Conservation (phyloP, 2,113 vertebrate species). For the Hassar affinis region DNA sequence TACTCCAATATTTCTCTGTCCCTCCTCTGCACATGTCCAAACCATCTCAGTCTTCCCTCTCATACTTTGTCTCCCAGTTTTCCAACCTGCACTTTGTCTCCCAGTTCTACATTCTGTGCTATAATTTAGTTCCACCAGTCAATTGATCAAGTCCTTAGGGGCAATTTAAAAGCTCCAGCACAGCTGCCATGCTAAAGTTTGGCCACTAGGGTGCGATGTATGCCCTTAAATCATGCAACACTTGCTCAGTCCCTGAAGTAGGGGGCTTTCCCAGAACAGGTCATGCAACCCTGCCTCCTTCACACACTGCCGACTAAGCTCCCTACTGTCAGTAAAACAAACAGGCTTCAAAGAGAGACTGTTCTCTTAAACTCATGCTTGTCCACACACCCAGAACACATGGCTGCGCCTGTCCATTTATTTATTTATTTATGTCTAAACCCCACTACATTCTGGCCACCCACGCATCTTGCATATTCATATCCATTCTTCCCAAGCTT, state of each 20-base stretch:
- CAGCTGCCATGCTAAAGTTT: neutral
- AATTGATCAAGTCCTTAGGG: slow-evolving; percentile 7
- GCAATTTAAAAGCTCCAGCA: neutral
- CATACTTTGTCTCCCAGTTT: too few species aligned
- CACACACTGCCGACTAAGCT: neutral
- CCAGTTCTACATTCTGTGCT: neutral
- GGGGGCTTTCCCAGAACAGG: slow-evolving; percentile 47
- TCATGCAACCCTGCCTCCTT: slow-evolving; percentile 12
- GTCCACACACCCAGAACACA: slow-evolving; percentile 10
- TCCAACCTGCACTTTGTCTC: too few species aligned
- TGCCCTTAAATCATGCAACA: neutral
- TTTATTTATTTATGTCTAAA: neutral
- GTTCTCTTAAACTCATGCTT: slow-evolving; percentile 30
- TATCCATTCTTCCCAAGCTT: neutral
- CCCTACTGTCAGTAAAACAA: slow-evolving; percentile 46
- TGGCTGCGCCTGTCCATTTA: slow-evolving; percentile 15
- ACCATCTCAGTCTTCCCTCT: too few species aligned
- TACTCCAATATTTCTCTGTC: too few species aligned
- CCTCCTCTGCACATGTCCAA: too few species aligned
- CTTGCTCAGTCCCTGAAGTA: neutral
- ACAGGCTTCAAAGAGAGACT: slow-evolving; percentile 28
- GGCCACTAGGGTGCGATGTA: slow-evolving; percentile 47
- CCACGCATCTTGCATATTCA: slow-evolving; percentile 39
- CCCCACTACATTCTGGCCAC: slow-evolving; percentile 20
- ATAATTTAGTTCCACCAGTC: neutral